phyloP scores from a whole-genome alignment of 2,797 vertebrate species.

The Rhabdophis nuchalis region DNA sequence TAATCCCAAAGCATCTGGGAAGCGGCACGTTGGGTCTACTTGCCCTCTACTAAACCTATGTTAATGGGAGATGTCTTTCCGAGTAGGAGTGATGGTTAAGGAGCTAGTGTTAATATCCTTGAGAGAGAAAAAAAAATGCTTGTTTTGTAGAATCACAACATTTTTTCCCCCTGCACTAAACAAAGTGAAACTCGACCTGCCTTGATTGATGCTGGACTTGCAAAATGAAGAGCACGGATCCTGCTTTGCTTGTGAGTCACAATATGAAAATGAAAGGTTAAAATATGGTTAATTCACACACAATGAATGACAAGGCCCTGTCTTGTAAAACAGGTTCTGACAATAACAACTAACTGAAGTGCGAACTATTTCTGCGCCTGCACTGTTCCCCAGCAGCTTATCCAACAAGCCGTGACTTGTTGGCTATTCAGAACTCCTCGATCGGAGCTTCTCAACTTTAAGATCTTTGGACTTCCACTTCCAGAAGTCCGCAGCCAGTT shows the following conservation, averaged over 20 bases:
- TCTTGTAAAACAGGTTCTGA: conserved; percentile 3
- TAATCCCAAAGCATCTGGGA: background rate
- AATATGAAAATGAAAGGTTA: background rate
- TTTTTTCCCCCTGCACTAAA: background rate
- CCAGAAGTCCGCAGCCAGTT: background rate
- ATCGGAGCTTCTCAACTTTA: background rate
- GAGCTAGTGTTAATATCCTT: background rate
- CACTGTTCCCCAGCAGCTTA: background rate
- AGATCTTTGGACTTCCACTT: background rate
- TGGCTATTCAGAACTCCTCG: background rate
- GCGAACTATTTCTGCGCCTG: background rate
- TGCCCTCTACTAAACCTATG: background rate
- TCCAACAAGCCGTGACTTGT: background rate
- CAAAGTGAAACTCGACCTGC: background rate
- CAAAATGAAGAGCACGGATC: background rate
- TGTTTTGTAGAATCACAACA: background rate
- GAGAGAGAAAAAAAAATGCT: background rate
- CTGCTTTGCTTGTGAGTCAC: background rate
- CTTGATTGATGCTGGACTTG: background rate
- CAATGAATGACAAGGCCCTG: background rate
- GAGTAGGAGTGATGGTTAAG: no score
- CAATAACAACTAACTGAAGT: background rate
- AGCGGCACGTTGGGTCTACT: background rate
- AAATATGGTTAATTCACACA: background rate
- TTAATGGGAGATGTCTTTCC: background rate